Evolutionary conservation across 2,888 invertebrate genomes (phyloP).

Genomic region (Lymantria monacha): DNA sequence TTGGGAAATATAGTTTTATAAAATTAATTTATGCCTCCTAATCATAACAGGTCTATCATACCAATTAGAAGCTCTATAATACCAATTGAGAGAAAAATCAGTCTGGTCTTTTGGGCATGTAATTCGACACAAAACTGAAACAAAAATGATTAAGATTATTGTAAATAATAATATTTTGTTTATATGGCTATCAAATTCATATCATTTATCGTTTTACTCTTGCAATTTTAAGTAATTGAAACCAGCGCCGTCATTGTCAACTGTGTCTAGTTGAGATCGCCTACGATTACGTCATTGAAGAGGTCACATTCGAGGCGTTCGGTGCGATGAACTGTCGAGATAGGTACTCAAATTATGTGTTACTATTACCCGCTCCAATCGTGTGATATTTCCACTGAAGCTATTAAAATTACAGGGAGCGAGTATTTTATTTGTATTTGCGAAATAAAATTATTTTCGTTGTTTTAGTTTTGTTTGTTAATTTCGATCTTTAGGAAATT

Average conservation of each 20-base stretch:
- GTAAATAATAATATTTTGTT: neutral
- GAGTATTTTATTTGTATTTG: too few relatives aligned
- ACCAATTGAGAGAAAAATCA: too few relatives aligned
- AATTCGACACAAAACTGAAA: too few relatives aligned
- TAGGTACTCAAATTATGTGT: neutral
- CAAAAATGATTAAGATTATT: too few relatives aligned
- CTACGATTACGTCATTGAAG: neutral
- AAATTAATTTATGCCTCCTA: too few relatives aligned
- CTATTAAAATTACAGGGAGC: neutral
- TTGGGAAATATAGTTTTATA: too few relatives aligned
- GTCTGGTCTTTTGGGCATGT: too few relatives aligned
- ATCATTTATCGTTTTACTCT: neutral
- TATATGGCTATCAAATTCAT: neutral
- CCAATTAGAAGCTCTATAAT: too few relatives aligned
- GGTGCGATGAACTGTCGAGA: neutral
- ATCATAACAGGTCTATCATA: too few relatives aligned
- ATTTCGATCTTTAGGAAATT: too few relatives aligned
- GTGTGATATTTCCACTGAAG: neutral
- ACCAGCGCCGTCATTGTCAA: neutral
- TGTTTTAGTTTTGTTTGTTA: too few relatives aligned
- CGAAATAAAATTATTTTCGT: too few relatives aligned
- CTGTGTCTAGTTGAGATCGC: neutral
- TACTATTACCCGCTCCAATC: neutral
- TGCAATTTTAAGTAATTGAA: neutral
- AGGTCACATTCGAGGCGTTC: neutral